These are phyloP conservation scores for Gnatocerus cornutus DNA, from an alignment of 2,888 invertebrate species.

Conservation along the genomic window DNA sequence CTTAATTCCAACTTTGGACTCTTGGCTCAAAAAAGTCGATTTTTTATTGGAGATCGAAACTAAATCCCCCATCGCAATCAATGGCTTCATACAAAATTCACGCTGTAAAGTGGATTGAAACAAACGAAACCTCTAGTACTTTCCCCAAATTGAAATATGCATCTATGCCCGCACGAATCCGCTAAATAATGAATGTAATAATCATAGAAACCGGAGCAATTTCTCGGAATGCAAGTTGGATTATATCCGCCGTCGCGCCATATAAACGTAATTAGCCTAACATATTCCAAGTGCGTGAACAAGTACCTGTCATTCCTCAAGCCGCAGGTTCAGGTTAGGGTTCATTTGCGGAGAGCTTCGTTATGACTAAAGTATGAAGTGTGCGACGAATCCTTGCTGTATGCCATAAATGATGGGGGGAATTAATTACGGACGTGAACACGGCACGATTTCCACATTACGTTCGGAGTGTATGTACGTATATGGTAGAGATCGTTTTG, in stretches of 20 bases:
- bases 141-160: constrained; percentile 48
- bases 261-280: constrained; percentile 57
- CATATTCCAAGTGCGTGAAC: constrained; percentile 58
- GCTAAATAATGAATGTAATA: constrained; percentile 59
- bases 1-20: no score
- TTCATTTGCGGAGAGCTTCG: constrained; percentile 46
- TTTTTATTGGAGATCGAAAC: no score
- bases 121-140: constrained; percentile 44
- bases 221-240: constrained; percentile 57
- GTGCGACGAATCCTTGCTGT: constrained; percentile 40
- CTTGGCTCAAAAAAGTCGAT: no score
- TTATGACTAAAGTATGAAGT: constrained; percentile 48
- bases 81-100: constrained; percentile 34
- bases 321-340: constrained; percentile 47
- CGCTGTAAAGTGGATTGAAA: constrained; percentile 43
- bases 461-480: neutral
- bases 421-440: constrained; percentile 37
- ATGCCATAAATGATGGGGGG: constrained; percentile 35
- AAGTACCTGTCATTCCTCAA: constrained; percentile 55
- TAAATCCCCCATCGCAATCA: constrained; percentile 6
- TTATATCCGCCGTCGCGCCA: constrained; percentile 48
- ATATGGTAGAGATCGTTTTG: constrained; percentile 7
- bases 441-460: constrained; percentile 25
- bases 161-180: constrained; percentile 46
- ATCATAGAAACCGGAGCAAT: constrained; percentile 57